Base-by-base conservation (phyloP, 37 sponge, comb jelly and placozoan genomes). In the Eunapius fragilis region DNA sequence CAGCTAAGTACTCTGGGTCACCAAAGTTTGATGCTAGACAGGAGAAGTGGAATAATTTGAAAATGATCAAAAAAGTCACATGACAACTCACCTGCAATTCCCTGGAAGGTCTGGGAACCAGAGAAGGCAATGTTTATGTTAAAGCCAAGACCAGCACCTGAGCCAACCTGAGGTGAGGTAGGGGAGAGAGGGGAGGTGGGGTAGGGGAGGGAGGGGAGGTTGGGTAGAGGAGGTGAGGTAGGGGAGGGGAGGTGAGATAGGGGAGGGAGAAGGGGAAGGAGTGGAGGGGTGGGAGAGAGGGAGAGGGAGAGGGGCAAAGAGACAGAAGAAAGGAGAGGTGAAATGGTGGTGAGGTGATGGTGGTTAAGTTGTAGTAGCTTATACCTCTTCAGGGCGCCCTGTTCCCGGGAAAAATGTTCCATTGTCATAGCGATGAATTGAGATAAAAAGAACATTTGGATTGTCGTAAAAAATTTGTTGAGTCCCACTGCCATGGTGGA, bases 331-430 rank as follows among this genome's bases (percentile, higher is more conserved):
- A 41, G 32, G 14, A 2, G 23, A 32, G 31, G 73, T 22, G 28
- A 33, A 31, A 22, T 28, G 31, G 31, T 13, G 25, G 73, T 1
- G 11, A 30, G 41, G 41, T 9, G 41, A 41, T 41, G 41, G 6
- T 41, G 41, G 25, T 72, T 7, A 30, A 25, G 31, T 33, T 17
- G 13, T 22, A 17, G 25, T 0, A 35, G 32, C 10, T 1, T 32
- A 35, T 38, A 92, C 93, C 84, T 96, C 94, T 35, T 93, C 94
- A 23, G 90, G 87, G 0, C 88, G 37, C 22, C 96, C 98, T 37
- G 94, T 95, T 10, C 98, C 94, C 14, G 98, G 98, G 81, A 97
- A 97, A 75, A 95, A 97, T 19, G 91, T 89, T 22, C 98, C 95
- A 77, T 95, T 89, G 84, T 97, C 98, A 72, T 91, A 93, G 67